phyloP scores from a whole-genome alignment of 2,888 invertebrate species.

The Neoaliturus tenellus region DNA sequence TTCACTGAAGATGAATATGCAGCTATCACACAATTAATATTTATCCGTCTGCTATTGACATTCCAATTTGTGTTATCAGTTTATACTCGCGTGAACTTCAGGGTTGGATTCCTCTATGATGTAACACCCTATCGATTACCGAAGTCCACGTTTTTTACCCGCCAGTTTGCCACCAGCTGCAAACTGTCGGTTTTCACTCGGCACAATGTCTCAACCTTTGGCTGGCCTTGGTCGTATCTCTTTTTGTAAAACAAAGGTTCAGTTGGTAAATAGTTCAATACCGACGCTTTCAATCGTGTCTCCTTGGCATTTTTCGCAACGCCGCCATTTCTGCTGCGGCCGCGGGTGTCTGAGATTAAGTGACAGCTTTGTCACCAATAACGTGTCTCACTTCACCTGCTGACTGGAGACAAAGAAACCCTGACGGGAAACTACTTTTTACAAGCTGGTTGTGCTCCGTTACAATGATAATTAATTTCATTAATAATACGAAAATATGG shows the following conservation, averaged over 20 bases:
- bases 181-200: too few relatives aligned
- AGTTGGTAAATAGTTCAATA: not conserved
- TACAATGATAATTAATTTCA: too few relatives aligned
- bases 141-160: not conserved
- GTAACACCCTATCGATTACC: not conserved
- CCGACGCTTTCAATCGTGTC: not conserved
- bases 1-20: too few relatives aligned
- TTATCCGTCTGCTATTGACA: not conserved
- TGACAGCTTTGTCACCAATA: not conserved
- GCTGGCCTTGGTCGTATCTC: not conserved
- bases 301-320: slow-evolving; percentile 2
- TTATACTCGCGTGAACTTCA: not conserved
- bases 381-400: not conserved
- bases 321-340: not conserved
- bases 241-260: not conserved
- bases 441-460: too few relatives aligned
- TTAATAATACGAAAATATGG: too few relatives aligned
- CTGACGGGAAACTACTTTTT: not conserved
- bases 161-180: too few relatives aligned
- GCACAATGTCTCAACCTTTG: too few relatives aligned
- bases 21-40: not conserved
- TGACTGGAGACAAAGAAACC: not conserved
- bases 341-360: not conserved
- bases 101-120: not conserved
- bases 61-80: not conserved